Conservation (phyloP, 2,797 vertebrate species). For the Mycteria americana region DNA sequence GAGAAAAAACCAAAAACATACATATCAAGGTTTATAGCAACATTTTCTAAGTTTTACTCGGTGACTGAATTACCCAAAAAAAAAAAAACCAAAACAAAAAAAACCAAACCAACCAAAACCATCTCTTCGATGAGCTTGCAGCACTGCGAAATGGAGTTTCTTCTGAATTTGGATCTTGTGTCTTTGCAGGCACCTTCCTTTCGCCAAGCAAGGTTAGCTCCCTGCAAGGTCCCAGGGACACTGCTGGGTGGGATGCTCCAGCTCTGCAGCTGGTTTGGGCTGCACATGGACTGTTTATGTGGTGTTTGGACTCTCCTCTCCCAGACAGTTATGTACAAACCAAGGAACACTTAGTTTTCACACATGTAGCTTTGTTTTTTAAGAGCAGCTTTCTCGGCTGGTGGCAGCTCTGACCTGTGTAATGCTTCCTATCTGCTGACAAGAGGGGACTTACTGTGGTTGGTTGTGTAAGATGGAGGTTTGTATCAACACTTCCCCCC, state of each 20-base stretch:
- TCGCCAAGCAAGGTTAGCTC: background rate
- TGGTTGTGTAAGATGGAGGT: background rate
- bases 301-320: background rate
- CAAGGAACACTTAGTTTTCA: background rate
- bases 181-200: background rate
- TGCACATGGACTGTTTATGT: background rate
- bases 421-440: background rate
- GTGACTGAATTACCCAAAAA: background rate
- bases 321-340: background rate
- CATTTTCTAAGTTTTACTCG: background rate
- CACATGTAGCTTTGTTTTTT: background rate
- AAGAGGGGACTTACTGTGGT: background rate
- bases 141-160: rapidly evolving
- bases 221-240: background rate
- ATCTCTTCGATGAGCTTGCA: background rate
- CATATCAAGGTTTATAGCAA: too few species aligned
- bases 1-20: too few species aligned
- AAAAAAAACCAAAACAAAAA: background rate
- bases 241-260: background rate
- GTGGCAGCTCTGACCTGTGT: background rate
- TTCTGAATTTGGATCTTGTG: background rate
- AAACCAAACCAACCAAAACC: background rate
- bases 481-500: background rate
- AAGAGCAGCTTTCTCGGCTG: background rate
- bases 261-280: background rate